Conservation (phyloP, 2,888 invertebrate genomes). For the Cryptus viduatorius region DNA sequence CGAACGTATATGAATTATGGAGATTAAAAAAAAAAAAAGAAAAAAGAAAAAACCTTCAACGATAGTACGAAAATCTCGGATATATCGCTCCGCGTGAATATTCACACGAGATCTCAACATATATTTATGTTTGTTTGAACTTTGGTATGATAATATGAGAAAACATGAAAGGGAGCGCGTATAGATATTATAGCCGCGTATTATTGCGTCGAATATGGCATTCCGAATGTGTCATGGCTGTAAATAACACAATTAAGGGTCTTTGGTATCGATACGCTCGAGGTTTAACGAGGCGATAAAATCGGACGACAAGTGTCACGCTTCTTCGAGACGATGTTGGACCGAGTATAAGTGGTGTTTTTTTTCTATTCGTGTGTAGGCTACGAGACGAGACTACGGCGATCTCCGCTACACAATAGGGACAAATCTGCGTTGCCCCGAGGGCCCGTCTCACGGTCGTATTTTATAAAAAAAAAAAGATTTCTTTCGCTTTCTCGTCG, state of each 20-base stretch:
- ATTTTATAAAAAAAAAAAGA: constrained; percentile 51
- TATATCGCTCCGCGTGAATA: constrained; percentile 13
- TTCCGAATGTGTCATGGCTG: constrained; percentile 66
- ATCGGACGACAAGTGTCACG: constrained; percentile 83
- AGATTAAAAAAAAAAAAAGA: not conserved
- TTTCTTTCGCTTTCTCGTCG: not conserved
- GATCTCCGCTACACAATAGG: constrained; percentile 72
- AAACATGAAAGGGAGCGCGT: constrained; percentile 16
- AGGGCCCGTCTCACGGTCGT: constrained; percentile 73
- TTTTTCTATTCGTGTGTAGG: not conserved
- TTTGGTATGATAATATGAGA: constrained; percentile 20
- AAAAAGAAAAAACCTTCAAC: not conserved
- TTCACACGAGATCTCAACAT: constrained; percentile 23
- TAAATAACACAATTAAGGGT: constrained; percentile 77
- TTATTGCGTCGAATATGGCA: constrained; percentile 73
- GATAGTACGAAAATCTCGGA: constrained; percentile 26
- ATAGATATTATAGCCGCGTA: constrained; percentile 61
- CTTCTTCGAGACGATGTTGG: constrained; percentile 49
- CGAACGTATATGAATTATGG: constrained; percentile 33
- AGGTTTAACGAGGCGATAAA: constrained; percentile 82
- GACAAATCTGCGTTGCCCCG: constrained; percentile 67
- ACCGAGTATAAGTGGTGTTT: constrained; percentile 6
- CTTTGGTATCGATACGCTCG: constrained; percentile 77
- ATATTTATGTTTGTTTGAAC: constrained; percentile 30
- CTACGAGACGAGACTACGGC: constrained; percentile 23